Evolutionary conservation across 2,888 invertebrate genomes (phyloP), one percentile per base, ranked within the genome.

Genomic region (Pterobdella sp.): DNA sequence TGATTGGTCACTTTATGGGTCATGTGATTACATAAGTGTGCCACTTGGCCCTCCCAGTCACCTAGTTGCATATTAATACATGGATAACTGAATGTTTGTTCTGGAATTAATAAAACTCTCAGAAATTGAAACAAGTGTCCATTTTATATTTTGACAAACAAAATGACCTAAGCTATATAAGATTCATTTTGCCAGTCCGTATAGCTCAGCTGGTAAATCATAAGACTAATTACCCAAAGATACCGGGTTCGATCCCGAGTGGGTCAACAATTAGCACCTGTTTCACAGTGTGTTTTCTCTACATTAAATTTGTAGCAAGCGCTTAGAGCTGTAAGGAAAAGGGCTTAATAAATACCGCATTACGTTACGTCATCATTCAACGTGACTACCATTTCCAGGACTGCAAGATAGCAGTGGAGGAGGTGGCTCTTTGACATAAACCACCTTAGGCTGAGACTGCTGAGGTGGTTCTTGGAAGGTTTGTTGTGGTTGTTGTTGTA

Each of bases 21-120:
- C 77, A 84, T 79, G 74, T 84, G 84, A 7, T 82, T 82, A 75
- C 81, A 81, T 34, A 84, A 77, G 77, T 84, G 84, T 7, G 80
- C 77, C 31, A 84, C 72, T 74, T 84, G 82, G 36, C 79, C 82
- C 73, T 81, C 81, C 78, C 80, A 81, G 75, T 84, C 81, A 52
- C 83, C 83, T 83, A 0, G 78, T 77, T 4, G 29, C 63, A 31
- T 7, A 3, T 14, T 0, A 26, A n/a, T n/a, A n/a, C n/a, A n/a
- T n/a, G n/a, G n/a, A n/a, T n/a, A n/a, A n/a, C n/a, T n/a, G n/a
- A n/a, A n/a, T n/a, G n/a, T n/a, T n/a, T n/a, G n/a, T n/a, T n/a
- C n/a, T n/a, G n/a, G n/a, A n/a, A n/a, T n/a, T n/a, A n/a, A n/a
- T n/a, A n/a, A n/a, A n/a, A n/a, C n/a, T n/a, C n/a, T n/a, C n/a